Evolutionary conservation across 30 jellyfish, hydroid and myxozoan genomes (phyloP).

Genomic region (Mastigias papua): DNA sequence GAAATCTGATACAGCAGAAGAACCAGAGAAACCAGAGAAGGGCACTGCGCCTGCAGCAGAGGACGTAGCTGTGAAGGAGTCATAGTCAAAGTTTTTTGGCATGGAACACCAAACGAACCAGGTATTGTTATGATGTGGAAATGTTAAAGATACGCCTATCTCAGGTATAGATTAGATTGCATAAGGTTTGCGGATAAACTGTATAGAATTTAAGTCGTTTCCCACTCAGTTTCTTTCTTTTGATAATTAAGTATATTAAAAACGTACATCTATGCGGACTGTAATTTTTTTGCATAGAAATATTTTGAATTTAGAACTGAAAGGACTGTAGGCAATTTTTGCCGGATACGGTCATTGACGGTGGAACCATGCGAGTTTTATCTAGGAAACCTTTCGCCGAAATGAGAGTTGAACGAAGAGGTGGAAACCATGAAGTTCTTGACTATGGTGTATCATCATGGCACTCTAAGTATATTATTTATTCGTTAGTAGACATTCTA

Average conservation of each 20-base stretch:
- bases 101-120: not conserved
- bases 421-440: too few species aligned
- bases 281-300: not conserved
- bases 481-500: too few species aligned
- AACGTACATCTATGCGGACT: not conserved
- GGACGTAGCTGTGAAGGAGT: not conserved
- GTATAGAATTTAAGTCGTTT: not conserved
- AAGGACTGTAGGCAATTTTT: not conserved
- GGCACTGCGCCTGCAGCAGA: slow-evolving; percentile 3
- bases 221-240: not conserved
- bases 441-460: too few species aligned
- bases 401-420: too few species aligned
- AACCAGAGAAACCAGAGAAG: slow-evolving; percentile 1
- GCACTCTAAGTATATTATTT: too few species aligned
- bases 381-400: too few species aligned
- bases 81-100: not conserved
- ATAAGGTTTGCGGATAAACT: not conserved
- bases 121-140: not conserved
- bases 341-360: too few species aligned
- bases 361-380: too few species aligned
- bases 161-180: not conserved
- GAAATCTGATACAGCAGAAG: slow-evolving; percentile 8
- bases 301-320: not conserved
- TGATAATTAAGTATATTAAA: not conserved
- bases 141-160: not conserved